A percentile compares a stretch with the other conserved stretches of the same genome.
phyloP scores from a whole-genome alignment of 2,797 vertebrate genomes.

The Atherinosoma microstoma region DNA sequence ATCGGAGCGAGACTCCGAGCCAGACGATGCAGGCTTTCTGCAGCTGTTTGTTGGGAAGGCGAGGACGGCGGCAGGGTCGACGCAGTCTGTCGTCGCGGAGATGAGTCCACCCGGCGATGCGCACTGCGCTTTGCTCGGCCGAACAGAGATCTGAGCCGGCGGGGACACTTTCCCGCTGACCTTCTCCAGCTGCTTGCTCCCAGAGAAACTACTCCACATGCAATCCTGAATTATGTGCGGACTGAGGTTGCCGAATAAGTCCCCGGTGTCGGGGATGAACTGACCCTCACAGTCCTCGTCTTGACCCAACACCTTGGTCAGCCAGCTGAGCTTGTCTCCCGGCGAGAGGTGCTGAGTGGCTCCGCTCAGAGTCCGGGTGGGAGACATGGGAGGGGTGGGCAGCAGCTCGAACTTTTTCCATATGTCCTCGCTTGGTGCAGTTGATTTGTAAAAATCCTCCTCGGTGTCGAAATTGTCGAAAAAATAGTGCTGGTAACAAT shows the following conservation, averaged over 20 bases:
- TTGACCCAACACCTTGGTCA: constrained; percentile 79
- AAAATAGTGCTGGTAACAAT: constrained; percentile 92
- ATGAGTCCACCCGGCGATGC: constrained; percentile 57
- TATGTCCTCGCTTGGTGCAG: constrained; percentile 96
- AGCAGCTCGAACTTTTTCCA: constrained; percentile 99
- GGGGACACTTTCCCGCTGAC: constrained; percentile 83
- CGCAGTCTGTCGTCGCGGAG: constrained; percentile 80
- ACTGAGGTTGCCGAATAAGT: constrained; percentile 89
- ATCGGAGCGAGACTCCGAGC: constrained; percentile 94
- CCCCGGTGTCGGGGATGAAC: constrained; percentile 79
- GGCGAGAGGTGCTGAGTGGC: constrained; percentile 64
- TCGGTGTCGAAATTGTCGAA: constrained; percentile 88
- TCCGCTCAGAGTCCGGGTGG: constrained; percentile 80
- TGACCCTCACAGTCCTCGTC: constrained; percentile 85
- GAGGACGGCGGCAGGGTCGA: constrained; percentile 90
- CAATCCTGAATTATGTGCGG: constrained; percentile 95
- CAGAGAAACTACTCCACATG: constrained; percentile 98
- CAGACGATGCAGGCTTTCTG: constrained; percentile 90
- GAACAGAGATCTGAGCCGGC: constrained; percentile 54
- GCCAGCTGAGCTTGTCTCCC: constrained; percentile 83
- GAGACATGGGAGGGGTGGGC: constrained; percentile 91
- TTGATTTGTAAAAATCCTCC: constrained; percentile 95
- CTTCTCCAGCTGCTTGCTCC: constrained; percentile 91
- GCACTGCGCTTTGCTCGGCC: constrained; percentile 70
- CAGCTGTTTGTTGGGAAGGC: constrained; percentile 85